phyloP scores from a whole-genome alignment of 2,888 invertebrate genomes.

The Acrocera orbiculus region DNA sequence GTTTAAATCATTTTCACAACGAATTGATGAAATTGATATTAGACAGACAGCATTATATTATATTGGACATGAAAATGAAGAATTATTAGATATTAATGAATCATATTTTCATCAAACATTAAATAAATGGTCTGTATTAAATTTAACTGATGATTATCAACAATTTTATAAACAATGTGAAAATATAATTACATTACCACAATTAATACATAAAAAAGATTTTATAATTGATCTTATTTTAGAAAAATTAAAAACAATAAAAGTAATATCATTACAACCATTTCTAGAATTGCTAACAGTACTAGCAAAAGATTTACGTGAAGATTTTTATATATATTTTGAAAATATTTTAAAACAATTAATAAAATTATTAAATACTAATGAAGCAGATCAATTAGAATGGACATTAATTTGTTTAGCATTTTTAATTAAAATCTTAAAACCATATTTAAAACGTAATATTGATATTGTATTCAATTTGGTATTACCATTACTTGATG shows the following conservation, averaged over 20 bases:
- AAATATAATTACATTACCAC: conserved; percentile 62
- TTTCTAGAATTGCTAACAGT: conserved; percentile 71
- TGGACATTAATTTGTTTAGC: conserved; percentile 74
- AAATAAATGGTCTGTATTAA: conserved; percentile 77
- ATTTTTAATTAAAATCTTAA: conserved; percentile 76
- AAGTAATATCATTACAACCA: conserved; percentile 59
- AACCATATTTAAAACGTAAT: conserved; percentile 66
- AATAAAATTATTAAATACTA: conserved; percentile 39
- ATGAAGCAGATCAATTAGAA: conserved; percentile 72
- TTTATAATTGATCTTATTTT: conserved; percentile 53
- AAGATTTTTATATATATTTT: conserved; percentile 79
- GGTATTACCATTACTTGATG: conserved; percentile 58
- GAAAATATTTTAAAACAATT: conserved; percentile 54
- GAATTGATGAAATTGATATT: conserved; percentile 69
- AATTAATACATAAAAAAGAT: conserved; percentile 64
- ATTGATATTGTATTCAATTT: conserved; percentile 52
- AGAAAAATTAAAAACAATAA: conserved; percentile 54
- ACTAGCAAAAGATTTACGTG: conserved; percentile 68
- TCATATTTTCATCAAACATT: conserved; percentile 69
- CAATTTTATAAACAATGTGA: conserved; percentile 58
- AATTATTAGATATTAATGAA: conserved; percentile 43
- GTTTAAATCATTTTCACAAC: conserved; percentile 77
- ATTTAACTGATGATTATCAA: conserved; percentile 66
- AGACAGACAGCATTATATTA: conserved; percentile 66
- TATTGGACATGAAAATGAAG: conserved; percentile 58